These are phyloP conservation scores for Notolabrus celidotus DNA, from an alignment of 2,797 vertebrate species.

Conservation along the genomic window DNA sequence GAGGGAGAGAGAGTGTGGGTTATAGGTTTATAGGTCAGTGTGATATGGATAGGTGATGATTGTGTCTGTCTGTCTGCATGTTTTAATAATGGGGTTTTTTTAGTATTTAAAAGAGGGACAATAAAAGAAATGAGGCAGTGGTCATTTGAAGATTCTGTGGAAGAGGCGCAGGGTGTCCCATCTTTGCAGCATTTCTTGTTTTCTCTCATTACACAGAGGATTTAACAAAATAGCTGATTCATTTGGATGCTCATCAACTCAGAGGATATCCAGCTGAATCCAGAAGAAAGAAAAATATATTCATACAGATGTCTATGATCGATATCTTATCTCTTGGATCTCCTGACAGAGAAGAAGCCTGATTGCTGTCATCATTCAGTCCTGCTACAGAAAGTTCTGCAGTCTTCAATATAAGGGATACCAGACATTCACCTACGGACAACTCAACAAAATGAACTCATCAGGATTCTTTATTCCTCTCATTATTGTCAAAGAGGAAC, in stretches of 20 bases:
- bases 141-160: slow-evolving; percentile 8
- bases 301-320: neutral
- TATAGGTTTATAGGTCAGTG: slow-evolving; percentile 23
- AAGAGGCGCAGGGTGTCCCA: neutral
- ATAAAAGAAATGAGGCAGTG: neutral
- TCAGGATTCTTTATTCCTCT: slow-evolving; percentile 1
- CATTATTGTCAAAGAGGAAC: neutral
- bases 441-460: neutral
- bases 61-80: neutral
- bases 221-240: neutral
- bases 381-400: neutral
- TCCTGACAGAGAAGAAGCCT: neutral
- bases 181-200: neutral
- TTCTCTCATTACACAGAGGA: neutral
- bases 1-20: neutral
- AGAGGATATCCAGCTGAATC: slow-evolving; percentile 10
- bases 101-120: slow-evolving; percentile 3
- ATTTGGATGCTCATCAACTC: neutral
- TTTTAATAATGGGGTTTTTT: slow-evolving; percentile 1
- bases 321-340: slow-evolving; percentile 6
- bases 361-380: neutral
- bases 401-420: slow-evolving; percentile 12
- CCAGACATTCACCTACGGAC: neutral
- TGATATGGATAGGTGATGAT: slow-evolving; percentile 27
- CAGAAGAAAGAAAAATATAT: neutral